phyloP scores from a whole-genome alignment of 2,113 vertebrate species.

The Procapra przewalskii region DNA sequence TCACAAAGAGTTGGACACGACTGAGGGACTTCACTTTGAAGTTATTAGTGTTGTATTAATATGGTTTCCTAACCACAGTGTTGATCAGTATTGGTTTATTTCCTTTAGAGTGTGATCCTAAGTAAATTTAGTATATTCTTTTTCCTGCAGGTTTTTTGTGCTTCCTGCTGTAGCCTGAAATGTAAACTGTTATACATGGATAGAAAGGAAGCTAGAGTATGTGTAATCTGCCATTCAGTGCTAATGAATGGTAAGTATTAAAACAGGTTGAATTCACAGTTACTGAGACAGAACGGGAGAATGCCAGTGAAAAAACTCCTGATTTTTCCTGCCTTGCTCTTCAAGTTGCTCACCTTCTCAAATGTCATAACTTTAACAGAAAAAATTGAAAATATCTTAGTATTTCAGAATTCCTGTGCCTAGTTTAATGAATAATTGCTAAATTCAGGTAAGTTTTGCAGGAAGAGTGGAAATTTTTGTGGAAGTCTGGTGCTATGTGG shows the following conservation, averaged over 20 bases:
- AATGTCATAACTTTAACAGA: slow-evolving; percentile 13
- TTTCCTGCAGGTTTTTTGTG: slow-evolving; percentile 92
- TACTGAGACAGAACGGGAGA: neutral
- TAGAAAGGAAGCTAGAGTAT: slow-evolving; percentile 95
- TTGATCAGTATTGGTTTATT: neutral
- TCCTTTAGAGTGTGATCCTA: neutral
- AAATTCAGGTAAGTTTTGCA: slow-evolving; percentile 58
- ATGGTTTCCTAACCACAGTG: neutral
- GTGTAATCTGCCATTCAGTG: slow-evolving; percentile 94
- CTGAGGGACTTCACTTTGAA: neutral
- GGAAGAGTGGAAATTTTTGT: slow-evolving; percentile 48
- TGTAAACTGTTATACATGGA: slow-evolving; percentile 96
- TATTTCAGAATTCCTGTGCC: neutral
- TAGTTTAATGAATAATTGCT: slow-evolving; percentile 7
- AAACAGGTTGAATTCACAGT: neutral
- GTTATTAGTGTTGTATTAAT: neutral
- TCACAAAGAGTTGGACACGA: neutral
- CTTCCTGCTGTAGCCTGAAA: slow-evolving; percentile 94
- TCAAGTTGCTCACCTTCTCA: neutral
- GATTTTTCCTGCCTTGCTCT: neutral
- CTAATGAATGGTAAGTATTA: slow-evolving; percentile 91
- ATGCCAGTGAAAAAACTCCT: neutral
- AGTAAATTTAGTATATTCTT: slow-evolving; percentile 54
- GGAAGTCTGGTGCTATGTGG: neutral
- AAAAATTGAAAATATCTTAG: slow-evolving; percentile 39